These are phyloP conservation scores for Polyergus mexicanus DNA, from an alignment of 1,140 invertebrate species.

Conservation along the genomic window DNA sequence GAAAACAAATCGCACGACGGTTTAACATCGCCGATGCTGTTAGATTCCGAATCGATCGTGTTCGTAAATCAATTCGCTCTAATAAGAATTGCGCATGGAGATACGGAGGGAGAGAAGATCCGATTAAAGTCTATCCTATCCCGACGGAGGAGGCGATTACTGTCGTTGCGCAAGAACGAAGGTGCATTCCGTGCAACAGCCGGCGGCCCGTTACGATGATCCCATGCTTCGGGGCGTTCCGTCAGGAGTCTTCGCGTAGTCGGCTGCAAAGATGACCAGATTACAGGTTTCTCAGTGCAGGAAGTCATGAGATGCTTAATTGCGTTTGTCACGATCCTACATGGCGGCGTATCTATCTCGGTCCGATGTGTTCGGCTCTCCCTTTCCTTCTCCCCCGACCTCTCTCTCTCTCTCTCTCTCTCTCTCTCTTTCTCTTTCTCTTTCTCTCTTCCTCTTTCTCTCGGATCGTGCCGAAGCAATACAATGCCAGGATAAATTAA, in stretches of 20 bases:
- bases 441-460: background rate
- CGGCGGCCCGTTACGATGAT: constrained; percentile 43
- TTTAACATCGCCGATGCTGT: constrained; percentile 23
- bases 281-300: constrained; percentile 50
- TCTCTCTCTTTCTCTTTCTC: background rate
- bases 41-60: constrained; percentile 4
- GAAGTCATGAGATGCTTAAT: constrained; percentile 64
- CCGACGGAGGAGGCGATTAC: background rate
- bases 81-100: constrained; percentile 29
- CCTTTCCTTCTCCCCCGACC: background rate
- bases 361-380: constrained; percentile 16
- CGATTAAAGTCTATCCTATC: background rate
- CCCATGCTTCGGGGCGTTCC: constrained; percentile 46
- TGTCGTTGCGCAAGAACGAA: constrained; percentile 16
- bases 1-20: constrained; percentile 28
- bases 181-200: constrained; percentile 53
- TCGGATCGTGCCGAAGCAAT: constrained; percentile 29
- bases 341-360: constrained; percentile 60
- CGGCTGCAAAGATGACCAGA: constrained; percentile 54
- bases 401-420: background rate
- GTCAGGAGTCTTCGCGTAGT: constrained; percentile 21
- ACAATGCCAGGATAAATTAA: constrained; percentile 78
- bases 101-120: background rate
- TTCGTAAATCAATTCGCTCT: constrained; percentile 48
- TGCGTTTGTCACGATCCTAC: constrained; percentile 64